Evolutionary conservation across 2,797 vertebrate species (phyloP).

Genomic region (Cossypha dichroa): DNA sequence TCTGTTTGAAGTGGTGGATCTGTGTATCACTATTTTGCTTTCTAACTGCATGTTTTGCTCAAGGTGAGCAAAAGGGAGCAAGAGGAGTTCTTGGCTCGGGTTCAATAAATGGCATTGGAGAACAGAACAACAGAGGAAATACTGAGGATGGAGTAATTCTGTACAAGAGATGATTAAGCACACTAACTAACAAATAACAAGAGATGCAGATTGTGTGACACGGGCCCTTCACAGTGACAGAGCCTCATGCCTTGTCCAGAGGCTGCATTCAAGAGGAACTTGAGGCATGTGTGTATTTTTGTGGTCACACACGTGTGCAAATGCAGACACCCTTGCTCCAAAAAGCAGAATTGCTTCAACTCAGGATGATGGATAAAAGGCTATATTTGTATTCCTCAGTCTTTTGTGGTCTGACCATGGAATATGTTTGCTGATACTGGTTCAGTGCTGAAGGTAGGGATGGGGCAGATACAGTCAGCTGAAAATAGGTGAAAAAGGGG

Average conservation of each 20-base stretch:
- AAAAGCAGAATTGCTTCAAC: background rate
- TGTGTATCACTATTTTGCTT: fast-evolving
- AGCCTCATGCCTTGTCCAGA: background rate
- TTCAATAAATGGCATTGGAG: background rate
- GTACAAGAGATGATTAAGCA: background rate
- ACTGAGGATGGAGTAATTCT: background rate
- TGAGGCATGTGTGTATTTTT: background rate
- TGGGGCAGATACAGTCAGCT: background rate
- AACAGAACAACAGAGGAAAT: background rate
- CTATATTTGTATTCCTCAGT: background rate
- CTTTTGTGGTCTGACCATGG: background rate
- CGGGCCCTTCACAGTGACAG: background rate
- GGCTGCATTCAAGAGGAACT: background rate
- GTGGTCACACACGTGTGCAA: background rate
- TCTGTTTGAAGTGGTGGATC: background rate
- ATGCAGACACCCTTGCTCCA: background rate
- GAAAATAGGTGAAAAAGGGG: background rate
- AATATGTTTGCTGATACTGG: background rate
- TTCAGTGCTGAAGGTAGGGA: background rate
- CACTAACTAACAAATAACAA: background rate
- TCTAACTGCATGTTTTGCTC: background rate
- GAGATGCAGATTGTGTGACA: background rate
- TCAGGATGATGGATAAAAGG: background rate
- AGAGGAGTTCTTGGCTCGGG: background rate
- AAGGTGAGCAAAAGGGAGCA: background rate